These are phyloP conservation scores for Nipponacmea schrenckii DNA, from an alignment of 2,888 invertebrate genomes.

Conservation along the genomic window DNA sequence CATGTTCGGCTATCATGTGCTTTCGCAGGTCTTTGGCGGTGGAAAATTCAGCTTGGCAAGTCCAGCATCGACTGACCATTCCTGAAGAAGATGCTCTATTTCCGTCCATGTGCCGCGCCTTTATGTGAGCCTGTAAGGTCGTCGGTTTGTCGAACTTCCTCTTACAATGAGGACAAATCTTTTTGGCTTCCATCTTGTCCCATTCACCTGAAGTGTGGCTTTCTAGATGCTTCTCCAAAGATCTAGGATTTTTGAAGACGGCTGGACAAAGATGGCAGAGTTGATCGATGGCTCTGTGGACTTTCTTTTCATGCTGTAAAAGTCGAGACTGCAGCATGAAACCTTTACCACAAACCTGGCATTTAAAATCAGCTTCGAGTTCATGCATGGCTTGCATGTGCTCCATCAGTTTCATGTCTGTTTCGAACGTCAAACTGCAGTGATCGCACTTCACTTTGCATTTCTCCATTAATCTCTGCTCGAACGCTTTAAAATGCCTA, in stretches of 20 bases:
- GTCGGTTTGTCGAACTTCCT: background rate
- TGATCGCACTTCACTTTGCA: background rate
- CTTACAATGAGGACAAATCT: background rate
- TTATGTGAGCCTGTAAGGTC: background rate
- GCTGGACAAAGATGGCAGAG: background rate
- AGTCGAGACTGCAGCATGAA: background rate
- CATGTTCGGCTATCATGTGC: constrained; percentile 3
- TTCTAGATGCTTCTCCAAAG: background rate
- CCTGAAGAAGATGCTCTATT: background rate
- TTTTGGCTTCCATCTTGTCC: background rate
- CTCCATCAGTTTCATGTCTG: background rate
- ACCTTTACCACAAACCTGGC: background rate
- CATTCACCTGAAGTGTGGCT: background rate
- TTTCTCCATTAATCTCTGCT: background rate
- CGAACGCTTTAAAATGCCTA: background rate
- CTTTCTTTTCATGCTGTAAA: background rate
- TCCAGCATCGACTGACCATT: background rate
- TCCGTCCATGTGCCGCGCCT: background rate
- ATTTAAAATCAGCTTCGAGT: background rate
- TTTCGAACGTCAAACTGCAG: background rate
- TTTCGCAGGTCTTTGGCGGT: background rate
- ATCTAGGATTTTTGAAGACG: background rate
- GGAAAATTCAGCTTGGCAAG: background rate
- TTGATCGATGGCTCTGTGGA: background rate
- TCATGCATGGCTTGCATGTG: background rate